Evolutionary conservation across 2,888 invertebrate genomes (phyloP).

Genomic region (Cyrtodaria siliqua): DNA sequence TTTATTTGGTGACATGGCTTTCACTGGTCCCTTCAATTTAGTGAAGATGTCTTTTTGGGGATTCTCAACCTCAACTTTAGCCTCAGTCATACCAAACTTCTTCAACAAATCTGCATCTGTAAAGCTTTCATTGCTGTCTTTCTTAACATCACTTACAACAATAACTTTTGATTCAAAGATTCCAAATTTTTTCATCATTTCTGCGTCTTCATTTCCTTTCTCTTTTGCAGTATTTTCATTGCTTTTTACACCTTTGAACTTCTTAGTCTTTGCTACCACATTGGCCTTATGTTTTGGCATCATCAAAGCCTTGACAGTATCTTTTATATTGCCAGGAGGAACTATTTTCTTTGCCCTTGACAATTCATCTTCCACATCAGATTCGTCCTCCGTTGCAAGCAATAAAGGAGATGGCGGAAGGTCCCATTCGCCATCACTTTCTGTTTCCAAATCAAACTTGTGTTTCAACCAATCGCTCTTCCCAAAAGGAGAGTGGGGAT

Average conservation of each 20-base stretch:
- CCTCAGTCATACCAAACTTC: slow-evolving; percentile 33
- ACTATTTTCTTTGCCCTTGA: too few relatives aligned
- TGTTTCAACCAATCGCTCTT: slow-evolving; percentile 38
- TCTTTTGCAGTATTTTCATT: too few relatives aligned
- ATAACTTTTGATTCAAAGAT: too few relatives aligned
- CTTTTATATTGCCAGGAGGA: too few relatives aligned
- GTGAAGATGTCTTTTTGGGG: neutral
- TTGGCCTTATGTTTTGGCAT: too few relatives aligned
- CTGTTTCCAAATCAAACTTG: slow-evolving; percentile 38
- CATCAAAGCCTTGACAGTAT: too few relatives aligned
- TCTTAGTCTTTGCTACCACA: too few relatives aligned
- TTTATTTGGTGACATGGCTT: neutral
- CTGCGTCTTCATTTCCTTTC: slow-evolving; percentile 2
- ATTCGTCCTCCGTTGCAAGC: slow-evolving; percentile 27
- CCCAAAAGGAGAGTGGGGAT: slow-evolving; percentile 41
- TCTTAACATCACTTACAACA: too few relatives aligned
- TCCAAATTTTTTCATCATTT: slow-evolving; percentile 10
- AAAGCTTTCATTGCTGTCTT: neutral
- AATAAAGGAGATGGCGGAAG: slow-evolving; percentile 15
- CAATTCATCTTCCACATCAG: too few relatives aligned
- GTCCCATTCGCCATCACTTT: slow-evolving; percentile 48
- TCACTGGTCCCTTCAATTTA: neutral
- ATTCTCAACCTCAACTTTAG: slow-evolving; percentile 23
- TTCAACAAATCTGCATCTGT: slow-evolving; percentile 17
- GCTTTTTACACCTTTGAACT: too few relatives aligned